phyloP scores from a whole-genome alignment of 2,888 invertebrate species.

The Flexamia atlantica region DNA sequence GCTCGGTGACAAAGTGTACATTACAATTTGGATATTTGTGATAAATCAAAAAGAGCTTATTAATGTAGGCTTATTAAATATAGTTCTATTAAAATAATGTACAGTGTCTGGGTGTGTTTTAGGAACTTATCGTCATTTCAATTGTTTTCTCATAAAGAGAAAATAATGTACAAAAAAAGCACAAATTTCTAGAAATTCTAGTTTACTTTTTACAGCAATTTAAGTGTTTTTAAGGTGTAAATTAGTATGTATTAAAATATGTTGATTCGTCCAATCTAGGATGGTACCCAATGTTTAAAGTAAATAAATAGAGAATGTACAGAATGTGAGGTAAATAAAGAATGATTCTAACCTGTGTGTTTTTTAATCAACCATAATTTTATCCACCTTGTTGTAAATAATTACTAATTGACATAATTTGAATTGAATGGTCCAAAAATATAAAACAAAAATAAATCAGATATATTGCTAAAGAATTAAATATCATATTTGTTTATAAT shows the following conservation, averaged over 20 bases:
- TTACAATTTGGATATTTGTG: slow-evolving; percentile 60
- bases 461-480: no score
- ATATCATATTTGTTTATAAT: no score
- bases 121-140: slow-evolving; percentile 33
- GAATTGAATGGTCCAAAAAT: no score
- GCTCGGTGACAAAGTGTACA: slow-evolving; percentile 4
- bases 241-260: slow-evolving; percentile 36
- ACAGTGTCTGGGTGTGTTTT: slow-evolving; percentile 52
- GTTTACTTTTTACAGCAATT: slow-evolving; percentile 54
- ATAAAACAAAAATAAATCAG: no score
- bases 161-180: slow-evolving; percentile 52
- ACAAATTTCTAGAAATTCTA: slow-evolving; percentile 46
- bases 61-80: slow-evolving; percentile 61
- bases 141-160: slow-evolving; percentile 37
- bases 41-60: slow-evolving; percentile 64
- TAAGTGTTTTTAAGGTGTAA: slow-evolving; percentile 53
- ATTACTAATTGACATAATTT: no score
- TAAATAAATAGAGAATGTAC: slow-evolving; percentile 41
- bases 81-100: slow-evolving; percentile 55
- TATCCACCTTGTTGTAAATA: no score
- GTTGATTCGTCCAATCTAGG: slow-evolving; percentile 45
- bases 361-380: neutral
- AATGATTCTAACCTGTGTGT: slow-evolving; percentile 25
- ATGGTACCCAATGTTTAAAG: slow-evolving; percentile 38
- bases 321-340: slow-evolving; percentile 48